Evolutionary conservation across 2,113 vertebrate genomes (phyloP), one percentile per base, ranked within the genome.

Genomic region (Chinchilla lanigera): DNA sequence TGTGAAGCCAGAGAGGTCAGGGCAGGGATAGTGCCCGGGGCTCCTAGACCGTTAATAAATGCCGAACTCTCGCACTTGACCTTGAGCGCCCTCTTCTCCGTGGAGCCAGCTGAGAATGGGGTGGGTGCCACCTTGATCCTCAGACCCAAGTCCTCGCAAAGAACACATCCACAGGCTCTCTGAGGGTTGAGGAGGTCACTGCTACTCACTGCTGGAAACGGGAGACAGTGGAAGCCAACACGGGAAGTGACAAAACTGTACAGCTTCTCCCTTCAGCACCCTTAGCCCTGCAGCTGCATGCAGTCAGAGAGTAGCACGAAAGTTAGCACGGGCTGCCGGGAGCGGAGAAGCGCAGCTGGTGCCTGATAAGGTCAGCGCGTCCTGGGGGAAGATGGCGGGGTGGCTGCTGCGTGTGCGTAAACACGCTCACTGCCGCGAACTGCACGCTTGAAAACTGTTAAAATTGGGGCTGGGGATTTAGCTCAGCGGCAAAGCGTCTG

Each of bases 221-320:
- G 56, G 28, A 77, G 47, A 67, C 33, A 14, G 20, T 24, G 50
- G 35, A 73, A 73, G 44, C 56, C 19, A 11, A 44, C 28, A 12
- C 0, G 12, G 20, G 47, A 69, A 30, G 54, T 16, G 38, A 63
- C 0, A 0, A 81, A 47, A 41, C 54, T 4, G 3, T 14, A 12
- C 13, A 35, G 5, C 20, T 24, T n/a, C 69, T n/a, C 61, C 56
- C 38, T 14, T 24, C 84, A 75, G 80, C 78, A 28, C 20, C 50
- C 52, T 44, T 65, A 38, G 11, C 71, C 69, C 60, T 41, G 24
- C 24, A 82, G 73, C 17, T 47, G 10, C 1, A 41, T n/a, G n/a
- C n/a, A n/a, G n/a, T n/a, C n/a, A n/a, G n/a, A n/a, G n/a, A n/a
- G n/a, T n/a, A n/a, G n/a, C n/a, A n/a, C n/a, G n/a, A n/a, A n/a